These are phyloP conservation scores for Hybos culiciformis DNA, from an alignment of 2,888 invertebrate genomes.

Conservation along the genomic window DNA sequence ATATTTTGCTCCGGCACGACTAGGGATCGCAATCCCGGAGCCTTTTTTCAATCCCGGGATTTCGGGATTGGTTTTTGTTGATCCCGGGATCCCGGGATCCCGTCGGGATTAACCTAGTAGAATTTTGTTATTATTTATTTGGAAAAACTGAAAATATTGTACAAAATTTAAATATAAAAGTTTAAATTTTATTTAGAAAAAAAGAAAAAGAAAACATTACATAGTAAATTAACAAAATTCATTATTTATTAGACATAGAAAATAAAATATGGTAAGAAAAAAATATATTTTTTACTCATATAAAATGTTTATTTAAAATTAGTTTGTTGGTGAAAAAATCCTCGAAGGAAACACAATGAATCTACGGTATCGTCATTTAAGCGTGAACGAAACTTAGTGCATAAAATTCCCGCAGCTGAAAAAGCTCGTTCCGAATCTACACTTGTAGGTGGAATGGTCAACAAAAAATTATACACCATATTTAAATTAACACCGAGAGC, in stretches of 20 bases:
- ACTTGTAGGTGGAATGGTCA: slow-evolving; percentile 1
- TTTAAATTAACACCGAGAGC: slow-evolving; percentile 1
- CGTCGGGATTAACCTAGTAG: not conserved
- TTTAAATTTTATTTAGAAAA: not conserved
- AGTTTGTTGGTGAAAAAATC: not conserved
- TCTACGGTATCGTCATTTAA: not conserved
- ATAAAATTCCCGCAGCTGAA: slow-evolving; percentile 3
- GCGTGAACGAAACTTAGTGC: not conserved
- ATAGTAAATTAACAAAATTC: not conserved
- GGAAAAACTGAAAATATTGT: not conserved
- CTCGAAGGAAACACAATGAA: not conserved
- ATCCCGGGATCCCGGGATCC: too few species aligned
- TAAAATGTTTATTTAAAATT: not conserved
- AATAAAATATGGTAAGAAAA: not conserved
- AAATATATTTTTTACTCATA: not conserved
- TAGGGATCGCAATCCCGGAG: too few species aligned
- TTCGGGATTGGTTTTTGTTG: not conserved
- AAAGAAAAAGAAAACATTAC: not conserved
- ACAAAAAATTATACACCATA: slow-evolving; percentile 1
- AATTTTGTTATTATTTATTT: not conserved
- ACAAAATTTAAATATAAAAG: not conserved
- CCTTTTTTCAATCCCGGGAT: not conserved
- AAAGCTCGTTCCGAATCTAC: slow-evolving; percentile 1
- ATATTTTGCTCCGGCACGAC: too few species aligned
- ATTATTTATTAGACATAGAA: not conserved